Percentiles rank a stretch among this genome's conserved stretches.
Conservation (phyloP, 2,113 vertebrate species). For the Micronycteris hirsuta region DNA sequence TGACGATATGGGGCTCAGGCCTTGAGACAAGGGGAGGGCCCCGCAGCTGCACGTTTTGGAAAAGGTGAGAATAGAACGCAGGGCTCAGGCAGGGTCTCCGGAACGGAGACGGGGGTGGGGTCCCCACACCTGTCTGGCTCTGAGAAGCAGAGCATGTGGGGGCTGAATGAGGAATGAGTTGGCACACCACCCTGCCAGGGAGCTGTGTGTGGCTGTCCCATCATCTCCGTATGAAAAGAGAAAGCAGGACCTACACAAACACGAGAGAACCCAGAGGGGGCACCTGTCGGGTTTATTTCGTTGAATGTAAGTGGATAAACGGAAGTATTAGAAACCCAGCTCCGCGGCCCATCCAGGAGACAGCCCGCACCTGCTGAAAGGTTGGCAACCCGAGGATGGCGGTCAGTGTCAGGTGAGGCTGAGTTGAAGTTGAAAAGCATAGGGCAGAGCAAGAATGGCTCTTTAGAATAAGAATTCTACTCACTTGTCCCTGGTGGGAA, state of each 20-base stretch:
- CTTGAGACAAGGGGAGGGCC: too few relatives aligned
- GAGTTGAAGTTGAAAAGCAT: neutral
- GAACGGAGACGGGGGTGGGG: too few relatives aligned
- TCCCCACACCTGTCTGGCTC: too few relatives aligned
- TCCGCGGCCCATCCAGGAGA: neutral
- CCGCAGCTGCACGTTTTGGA: too few relatives aligned
- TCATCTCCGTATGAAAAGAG: neutral
- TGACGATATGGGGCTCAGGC: fast-evolving
- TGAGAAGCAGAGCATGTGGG: fast-evolving
- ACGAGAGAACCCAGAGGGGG: neutral
- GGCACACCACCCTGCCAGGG: fast-evolving
- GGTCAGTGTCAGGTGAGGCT: neutral
- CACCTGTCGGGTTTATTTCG: neutral
- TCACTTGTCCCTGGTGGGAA: neutral
- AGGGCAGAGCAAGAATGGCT: neutral
- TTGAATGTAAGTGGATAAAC: neutral
- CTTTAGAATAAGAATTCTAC: neutral
- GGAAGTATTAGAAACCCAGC: neutral
- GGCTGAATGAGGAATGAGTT: neutral
- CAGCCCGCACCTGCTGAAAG: neutral
- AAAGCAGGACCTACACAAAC: fast-evolving
- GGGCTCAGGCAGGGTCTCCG: fast-evolving
- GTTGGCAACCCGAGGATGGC: too few relatives aligned
- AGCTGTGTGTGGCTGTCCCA: fast-evolving
- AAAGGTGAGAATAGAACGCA: fast-evolving